Percentiles rank a stretch among this genome's conserved stretches.
Evolutionary conservation across 2,888 invertebrate species (phyloP).

Genomic region (Pseudococcus longispinus): DNA sequence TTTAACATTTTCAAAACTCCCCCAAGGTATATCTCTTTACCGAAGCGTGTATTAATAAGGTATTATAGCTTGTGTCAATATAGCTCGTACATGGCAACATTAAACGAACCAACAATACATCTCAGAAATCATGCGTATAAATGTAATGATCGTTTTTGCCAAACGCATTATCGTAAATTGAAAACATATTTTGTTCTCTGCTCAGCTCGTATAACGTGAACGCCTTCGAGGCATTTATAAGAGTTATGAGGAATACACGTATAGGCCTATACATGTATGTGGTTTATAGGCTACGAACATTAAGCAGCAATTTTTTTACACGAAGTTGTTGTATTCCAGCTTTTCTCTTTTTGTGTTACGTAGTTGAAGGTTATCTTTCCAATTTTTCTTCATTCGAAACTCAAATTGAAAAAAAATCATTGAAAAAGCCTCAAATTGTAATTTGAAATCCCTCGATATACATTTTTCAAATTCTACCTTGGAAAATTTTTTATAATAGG

Average conservation of each 20-base stretch:
- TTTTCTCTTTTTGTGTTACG: too few species aligned
- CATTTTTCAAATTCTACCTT: too few species aligned
- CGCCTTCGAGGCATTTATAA: neutral
- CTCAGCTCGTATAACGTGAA: neutral
- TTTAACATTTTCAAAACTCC: neutral
- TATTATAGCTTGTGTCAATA: neutral
- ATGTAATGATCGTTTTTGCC: conserved; percentile 17
- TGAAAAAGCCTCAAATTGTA: too few species aligned
- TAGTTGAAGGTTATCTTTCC: too few species aligned
- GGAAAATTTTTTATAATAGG: too few species aligned
- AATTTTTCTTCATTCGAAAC: too few species aligned
- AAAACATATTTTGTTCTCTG: conserved; percentile 6
- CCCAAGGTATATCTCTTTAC: neutral
- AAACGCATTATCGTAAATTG: conserved; percentile 24
- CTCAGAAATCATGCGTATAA: conserved; percentile 12
- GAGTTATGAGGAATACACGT: neutral
- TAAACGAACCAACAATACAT: neutral
- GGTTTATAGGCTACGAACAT: neutral
- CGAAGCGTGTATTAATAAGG: conserved; percentile 3
- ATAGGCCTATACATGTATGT: neutral
- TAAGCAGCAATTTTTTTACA: neutral
- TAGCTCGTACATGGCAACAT: neutral
- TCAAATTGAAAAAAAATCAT: too few species aligned
- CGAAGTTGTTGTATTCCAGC: neutral
- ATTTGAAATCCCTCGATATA: too few species aligned